phyloP scores from a whole-genome alignment of 2,113 vertebrate species.

The Chinchilla lanigera region DNA sequence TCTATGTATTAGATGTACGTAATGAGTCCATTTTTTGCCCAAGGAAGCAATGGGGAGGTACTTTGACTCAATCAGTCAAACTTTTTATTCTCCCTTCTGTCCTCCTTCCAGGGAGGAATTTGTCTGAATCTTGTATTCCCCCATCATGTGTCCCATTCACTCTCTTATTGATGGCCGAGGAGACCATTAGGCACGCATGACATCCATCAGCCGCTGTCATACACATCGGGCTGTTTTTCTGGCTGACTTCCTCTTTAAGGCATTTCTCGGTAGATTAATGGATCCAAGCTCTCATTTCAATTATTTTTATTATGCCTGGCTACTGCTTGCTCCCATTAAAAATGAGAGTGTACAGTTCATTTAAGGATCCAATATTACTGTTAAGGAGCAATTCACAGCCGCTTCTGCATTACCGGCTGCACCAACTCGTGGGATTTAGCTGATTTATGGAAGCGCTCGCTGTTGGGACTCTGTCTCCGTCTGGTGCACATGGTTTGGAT shows the following conservation, averaged over 20 bases:
- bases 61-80: fast-evolving
- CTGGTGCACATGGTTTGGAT: constrained; percentile 31
- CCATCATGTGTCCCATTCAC: background rate
- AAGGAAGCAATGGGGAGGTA: background rate
- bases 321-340: constrained; percentile 85
- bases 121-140: constrained; percentile 34
- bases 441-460: constrained; percentile 75
- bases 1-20: fast-evolving
- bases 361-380: constrained; percentile 86
- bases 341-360: constrained; percentile 84
- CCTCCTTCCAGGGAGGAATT: constrained; percentile 26
- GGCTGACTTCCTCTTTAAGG: constrained; percentile 79
- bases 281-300: constrained; percentile 81
- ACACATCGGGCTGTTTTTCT: constrained; percentile 69
- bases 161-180: constrained; percentile 48
- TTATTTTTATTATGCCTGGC: constrained; percentile 85
- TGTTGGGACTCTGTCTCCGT: constrained; percentile 18
- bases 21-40: background rate
- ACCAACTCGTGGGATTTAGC: constrained; percentile 48
- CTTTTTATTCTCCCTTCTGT: background rate
- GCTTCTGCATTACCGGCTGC: constrained; percentile 62
- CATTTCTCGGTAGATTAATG: constrained; percentile 79
- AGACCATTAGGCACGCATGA: constrained; percentile 66
- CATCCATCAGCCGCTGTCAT: constrained; percentile 47
- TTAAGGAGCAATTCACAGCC: constrained; percentile 74